Evolutionary conservation across 2,113 vertebrate genomes (phyloP).

Genomic region (Fulmarus glacialis): DNA sequence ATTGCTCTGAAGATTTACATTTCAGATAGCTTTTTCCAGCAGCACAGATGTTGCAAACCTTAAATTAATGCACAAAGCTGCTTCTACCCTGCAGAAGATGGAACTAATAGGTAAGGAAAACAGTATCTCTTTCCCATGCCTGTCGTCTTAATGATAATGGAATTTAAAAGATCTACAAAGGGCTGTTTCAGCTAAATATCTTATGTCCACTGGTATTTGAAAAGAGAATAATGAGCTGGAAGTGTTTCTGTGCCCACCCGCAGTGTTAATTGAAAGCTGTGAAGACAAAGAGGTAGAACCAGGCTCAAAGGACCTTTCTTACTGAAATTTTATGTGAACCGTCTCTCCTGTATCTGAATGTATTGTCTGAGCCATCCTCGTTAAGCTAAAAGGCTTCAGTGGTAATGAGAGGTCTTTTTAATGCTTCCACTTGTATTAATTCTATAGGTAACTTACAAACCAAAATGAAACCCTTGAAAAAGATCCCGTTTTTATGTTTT

Average conservation of each 20-base stretch:
- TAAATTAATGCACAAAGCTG: slow-evolving; percentile 26
- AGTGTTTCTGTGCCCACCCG: neutral
- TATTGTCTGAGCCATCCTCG: neutral
- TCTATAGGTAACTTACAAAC: neutral
- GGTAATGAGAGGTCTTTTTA: neutral
- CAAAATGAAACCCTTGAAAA: neutral
- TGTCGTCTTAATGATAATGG: slow-evolving; percentile 15
- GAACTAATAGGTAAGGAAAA: neutral
- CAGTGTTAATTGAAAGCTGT: slow-evolving; percentile 40
- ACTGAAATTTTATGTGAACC: neutral
- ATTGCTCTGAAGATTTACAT: slow-evolving; percentile 22
- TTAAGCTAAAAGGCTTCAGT: neutral
- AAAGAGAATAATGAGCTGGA: slow-evolving; percentile 7
- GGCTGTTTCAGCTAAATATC: slow-evolving; percentile 4
- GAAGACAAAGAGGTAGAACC: neutral
- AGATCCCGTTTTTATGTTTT: neutral
- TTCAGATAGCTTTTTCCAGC: slow-evolving; percentile 19
- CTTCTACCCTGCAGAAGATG: neutral
- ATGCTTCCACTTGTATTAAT: neutral
- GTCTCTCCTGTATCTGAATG: neutral
- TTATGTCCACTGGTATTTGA: neutral
- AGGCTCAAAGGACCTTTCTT: neutral
- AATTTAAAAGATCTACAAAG: slow-evolving; percentile 4
- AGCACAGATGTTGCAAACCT: neutral
- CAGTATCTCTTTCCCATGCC: neutral